Base-by-base conservation (phyloP, 2,797 vertebrate genomes). In the Limosa lapponica region DNA sequence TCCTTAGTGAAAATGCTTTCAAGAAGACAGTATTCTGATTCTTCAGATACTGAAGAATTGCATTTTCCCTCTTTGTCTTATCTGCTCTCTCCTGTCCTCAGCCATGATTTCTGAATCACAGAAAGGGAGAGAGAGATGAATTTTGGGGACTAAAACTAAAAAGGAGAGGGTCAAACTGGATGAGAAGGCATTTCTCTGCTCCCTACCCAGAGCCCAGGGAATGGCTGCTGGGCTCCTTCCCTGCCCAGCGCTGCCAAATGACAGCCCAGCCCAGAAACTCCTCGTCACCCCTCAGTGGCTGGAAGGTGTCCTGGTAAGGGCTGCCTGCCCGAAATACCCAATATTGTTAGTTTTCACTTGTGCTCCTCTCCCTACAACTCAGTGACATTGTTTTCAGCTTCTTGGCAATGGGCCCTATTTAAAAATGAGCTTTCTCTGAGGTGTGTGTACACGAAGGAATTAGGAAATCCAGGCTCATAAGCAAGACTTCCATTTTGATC, bases 271-370 rank as follows among this genome's bases (percentile, higher is more conserved):
- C 24, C 59, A 75, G 66, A 72, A 71, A 4, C 10, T 9, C 13
- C 58, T 87, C 12, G 1, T 5, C 23, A 67, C 1, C 8, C 12
- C 9, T 30, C 0, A 0, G 15, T 28, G 46, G 11, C 37, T 78
- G 48, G 43, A 81, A 37, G 19, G 62, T 10, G 4, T 0, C 0
- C 28, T 39, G 32, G 62, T 49, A 64, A 85, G 20, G 37, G 32
- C 27, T 89, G 18, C 25, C 48, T 62, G 6, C 44, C 48, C 10
- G 32, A 41, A 23, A 48, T 19, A 9, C 28, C 46, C 48, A n/a
- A 10, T 74, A 24, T 7, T 55, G n/a, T 6, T 32, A 8, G 11
- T 70, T 27, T 23, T 79, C 23, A 25, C 16, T 49, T 34, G 25
- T 74, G 30, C 44, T 86, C 8, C 46, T 79, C 58, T 89, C 20